Evolutionary conservation across 2,113 vertebrate species (phyloP).

Genomic region (Suricata suricatta): DNA sequence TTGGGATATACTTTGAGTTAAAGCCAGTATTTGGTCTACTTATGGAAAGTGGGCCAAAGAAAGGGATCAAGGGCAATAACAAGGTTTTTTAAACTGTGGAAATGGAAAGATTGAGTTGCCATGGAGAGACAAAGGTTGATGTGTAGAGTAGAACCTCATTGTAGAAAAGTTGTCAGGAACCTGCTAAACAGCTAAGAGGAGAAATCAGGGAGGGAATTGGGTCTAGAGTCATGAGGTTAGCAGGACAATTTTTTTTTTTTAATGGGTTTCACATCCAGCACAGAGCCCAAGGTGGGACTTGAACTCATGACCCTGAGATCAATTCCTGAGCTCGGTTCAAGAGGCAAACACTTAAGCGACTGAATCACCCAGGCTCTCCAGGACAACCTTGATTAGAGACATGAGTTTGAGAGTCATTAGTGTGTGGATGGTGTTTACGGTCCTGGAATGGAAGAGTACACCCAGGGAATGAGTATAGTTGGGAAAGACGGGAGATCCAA

Average conservation of each 20-base stretch:
- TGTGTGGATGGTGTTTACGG: background rate
- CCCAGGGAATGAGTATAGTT: background rate
- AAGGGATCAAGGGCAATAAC: background rate
- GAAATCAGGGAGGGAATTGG: background rate
- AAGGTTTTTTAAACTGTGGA: background rate
- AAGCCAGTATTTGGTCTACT: background rate
- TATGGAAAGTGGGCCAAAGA: background rate
- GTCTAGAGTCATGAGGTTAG: background rate
- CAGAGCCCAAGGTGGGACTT: too few species aligned
- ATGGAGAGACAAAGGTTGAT: background rate
- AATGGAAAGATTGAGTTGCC: background rate
- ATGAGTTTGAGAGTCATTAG: background rate
- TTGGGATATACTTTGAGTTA: background rate
- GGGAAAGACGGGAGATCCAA: background rate
- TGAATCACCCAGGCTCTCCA: too few species aligned
- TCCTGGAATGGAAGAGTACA: background rate
- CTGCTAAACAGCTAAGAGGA: background rate
- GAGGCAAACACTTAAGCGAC: too few species aligned
- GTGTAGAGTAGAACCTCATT: background rate
- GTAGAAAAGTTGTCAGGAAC: background rate
- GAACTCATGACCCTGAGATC: too few species aligned
- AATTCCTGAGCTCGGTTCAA: too few species aligned
- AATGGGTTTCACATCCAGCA: too few species aligned
- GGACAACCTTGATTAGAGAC: background rate
- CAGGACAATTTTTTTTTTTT: background rate